Base-by-base conservation (phyloP, 2,113 vertebrate genomes). In the Noctilio leporinus region DNA sequence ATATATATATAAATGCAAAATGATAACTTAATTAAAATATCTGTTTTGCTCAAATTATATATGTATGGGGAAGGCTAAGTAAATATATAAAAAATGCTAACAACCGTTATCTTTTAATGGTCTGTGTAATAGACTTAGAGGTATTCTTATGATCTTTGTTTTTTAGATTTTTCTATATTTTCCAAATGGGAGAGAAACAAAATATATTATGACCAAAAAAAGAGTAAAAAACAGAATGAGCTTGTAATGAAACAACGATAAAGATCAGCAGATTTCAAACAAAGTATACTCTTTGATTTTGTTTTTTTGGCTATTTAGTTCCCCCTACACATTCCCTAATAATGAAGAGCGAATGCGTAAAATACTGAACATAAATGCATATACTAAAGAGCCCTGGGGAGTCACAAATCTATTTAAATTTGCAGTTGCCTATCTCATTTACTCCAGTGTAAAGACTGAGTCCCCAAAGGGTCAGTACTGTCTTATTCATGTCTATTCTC, bases 131-230 rank as follows among this genome's bases (percentile, higher is more conserved):
- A 94, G 49, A 87, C 30, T 82, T 64, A 57, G 40, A 75, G 1
- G 2, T 93, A 57, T 92, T 62, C 80, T 78, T 89, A 57, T 22
- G 3, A 86, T 51, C 17, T 83, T 72, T 83, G 76, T 57, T 75
- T 85, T 81, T 82, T 33, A 87, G n/a, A 40, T 73, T 82, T 85
- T 91, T 88, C 84, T 81, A 19, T 33, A 47, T 89, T 91, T 96
- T 86, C 20, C 70, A 90, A 94, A 96, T n/a, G 26, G 35, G 33
- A 89, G 22, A 94, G 65, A 86, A 92, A 69, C 15, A 76, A 85
- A 91, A 64, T 30, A 57, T 43, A 86, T 35, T 67, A 69, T 33
- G 30, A 86, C 10, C 62, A 85, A 53, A 53, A 28, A 62, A 62
- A 62, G 26, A 85, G 33, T 35, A 51, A 77, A 77, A 93, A 93